phyloP scores from a whole-genome alignment of 2,113 vertebrate species.

The Conger conger region DNA sequence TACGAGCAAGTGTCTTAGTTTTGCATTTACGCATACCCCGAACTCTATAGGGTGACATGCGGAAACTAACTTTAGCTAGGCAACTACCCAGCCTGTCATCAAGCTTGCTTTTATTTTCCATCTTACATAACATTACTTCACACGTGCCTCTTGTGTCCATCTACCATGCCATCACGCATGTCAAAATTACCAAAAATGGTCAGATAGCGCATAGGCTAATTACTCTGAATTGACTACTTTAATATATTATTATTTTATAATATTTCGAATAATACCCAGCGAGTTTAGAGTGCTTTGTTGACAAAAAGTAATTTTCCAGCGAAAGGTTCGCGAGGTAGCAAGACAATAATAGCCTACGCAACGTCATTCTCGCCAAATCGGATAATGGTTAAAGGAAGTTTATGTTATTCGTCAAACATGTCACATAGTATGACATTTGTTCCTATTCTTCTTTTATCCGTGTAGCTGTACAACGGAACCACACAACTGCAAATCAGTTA shows the following conservation, averaged over 20 bases:
- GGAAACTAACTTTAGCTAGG: no score
- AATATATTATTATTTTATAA: no score
- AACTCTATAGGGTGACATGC: neutral
- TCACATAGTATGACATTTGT: neutral
- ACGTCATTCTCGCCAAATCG: neutral
- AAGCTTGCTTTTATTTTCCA: neutral
- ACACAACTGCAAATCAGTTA: no score
- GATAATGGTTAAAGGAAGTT: neutral
- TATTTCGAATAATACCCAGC: no score
- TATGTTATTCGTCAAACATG: neutral
- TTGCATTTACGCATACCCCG: neutral
- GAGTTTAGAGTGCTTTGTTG: no score
- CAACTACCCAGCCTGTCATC: no score
- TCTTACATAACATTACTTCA: conserved; percentile 2
- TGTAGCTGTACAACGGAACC: no score
- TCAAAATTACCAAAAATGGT: conserved; percentile 55
- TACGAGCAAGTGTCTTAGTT: no score
- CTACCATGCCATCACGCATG: neutral
- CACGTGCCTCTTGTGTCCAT: neutral
- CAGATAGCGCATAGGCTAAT: conserved; percentile 38
- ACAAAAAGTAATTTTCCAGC: no score
- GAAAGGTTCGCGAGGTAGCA: conserved; percentile 1
- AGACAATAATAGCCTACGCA: neutral
- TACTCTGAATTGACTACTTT: conserved; percentile 29
- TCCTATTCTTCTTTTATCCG: neutral